Percentiles rank a stretch among this genome's conserved stretches.
Evolutionary conservation across 2,797 vertebrate species (phyloP).

Genomic region (Artibeus jamaicensis): DNA sequence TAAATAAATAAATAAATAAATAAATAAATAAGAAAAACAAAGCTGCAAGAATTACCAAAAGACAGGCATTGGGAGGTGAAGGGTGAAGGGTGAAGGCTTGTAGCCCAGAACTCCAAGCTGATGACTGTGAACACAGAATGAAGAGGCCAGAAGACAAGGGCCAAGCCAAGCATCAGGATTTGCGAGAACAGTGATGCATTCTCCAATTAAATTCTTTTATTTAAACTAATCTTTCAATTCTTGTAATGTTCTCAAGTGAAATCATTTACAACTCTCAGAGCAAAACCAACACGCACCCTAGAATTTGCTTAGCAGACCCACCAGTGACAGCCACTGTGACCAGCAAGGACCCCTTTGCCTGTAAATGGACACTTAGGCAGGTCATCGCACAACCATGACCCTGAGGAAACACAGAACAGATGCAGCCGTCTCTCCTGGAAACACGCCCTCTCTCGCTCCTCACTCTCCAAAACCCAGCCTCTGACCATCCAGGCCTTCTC

Average conservation of each 20-base stretch:
- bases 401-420: background rate
- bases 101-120: background rate
- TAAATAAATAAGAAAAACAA: background rate
- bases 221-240: conserved; percentile 50
- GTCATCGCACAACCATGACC: background rate
- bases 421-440: background rate
- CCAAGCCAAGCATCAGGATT: conserved; percentile 17
- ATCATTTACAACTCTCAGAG: conserved; percentile 15
- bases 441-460: background rate
- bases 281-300: background rate
- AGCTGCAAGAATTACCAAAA: background rate
- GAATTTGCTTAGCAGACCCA: background rate
- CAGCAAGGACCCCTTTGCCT: background rate
- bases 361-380: background rate
- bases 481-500: background rate
- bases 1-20: background rate
- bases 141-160: conserved; percentile 21
- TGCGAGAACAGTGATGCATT: conserved; percentile 6
- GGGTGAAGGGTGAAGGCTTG: background rate
- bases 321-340: background rate
- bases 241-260: conserved; percentile 52
- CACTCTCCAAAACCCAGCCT: too few species aligned
- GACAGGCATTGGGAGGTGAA: background rate
- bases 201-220: conserved; percentile 53
- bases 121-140: background rate